Evolutionary conservation across 2,888 invertebrate species (phyloP).

Genomic region (Campopleginae sp.): DNA sequence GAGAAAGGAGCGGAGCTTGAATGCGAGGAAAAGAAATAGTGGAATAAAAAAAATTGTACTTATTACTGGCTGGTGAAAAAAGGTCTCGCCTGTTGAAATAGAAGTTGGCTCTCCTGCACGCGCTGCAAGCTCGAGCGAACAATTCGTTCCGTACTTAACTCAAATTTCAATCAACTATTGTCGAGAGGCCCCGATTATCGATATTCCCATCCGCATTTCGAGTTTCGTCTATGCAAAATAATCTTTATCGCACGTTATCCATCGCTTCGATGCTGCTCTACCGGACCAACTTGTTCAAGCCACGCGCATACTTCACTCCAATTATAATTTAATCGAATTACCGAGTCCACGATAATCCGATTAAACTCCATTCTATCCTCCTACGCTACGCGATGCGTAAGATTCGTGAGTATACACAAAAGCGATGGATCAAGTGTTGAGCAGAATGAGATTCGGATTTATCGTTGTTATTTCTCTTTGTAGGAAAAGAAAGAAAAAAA

Average conservation of each 20-base stretch:
- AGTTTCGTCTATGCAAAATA: not conserved
- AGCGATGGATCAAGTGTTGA: not conserved
- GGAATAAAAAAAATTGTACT: not conserved
- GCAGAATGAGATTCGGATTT: not conserved
- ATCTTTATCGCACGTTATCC: slow-evolving; percentile 15
- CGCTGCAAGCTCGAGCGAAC: too few relatives aligned
- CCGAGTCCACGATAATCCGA: slow-evolving; percentile 46
- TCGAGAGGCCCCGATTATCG: not conserved
- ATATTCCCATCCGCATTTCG: not conserved
- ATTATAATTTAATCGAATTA: slow-evolving; percentile 61
- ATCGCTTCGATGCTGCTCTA: not conserved
- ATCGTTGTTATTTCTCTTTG: not conserved
- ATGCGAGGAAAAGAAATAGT: not conserved
- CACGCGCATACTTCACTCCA: slow-evolving; percentile 29
- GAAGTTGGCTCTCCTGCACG: not conserved
- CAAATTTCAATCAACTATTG: not conserved
- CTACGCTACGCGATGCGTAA: slow-evolving; percentile 13
- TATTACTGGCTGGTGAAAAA: not conserved
- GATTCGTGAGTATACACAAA: slow-evolving; percentile 15
- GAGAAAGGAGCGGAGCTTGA: slow-evolving; percentile 29
- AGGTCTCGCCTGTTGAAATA: not conserved
- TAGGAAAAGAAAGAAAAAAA: too few relatives aligned
- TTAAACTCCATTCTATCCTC: slow-evolving; percentile 37
- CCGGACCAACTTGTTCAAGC: not conserved
- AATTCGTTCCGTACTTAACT: not conserved